Evolutionary conservation across 2,888 invertebrate species (phyloP).

Genomic region (Conops quadrifasciatus): DNA sequence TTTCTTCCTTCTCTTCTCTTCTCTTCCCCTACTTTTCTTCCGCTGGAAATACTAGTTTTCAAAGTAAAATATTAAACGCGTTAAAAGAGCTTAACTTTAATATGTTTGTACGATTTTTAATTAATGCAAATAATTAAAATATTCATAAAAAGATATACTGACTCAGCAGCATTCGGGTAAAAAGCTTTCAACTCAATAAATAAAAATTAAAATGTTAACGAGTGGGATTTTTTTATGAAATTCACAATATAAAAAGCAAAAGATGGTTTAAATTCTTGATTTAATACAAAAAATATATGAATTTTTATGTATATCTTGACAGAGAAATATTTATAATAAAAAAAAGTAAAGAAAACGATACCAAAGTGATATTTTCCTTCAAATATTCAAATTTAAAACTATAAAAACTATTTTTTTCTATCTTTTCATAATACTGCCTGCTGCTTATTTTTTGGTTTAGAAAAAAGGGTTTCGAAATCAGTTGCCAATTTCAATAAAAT

Average conservation of each 20-base stretch:
- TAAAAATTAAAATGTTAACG: neutral
- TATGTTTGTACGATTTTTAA: neutral
- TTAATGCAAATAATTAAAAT: neutral
- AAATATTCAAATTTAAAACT: no score
- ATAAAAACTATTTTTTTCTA: no score
- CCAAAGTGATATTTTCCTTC: no score
- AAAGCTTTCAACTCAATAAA: conserved; percentile 1
- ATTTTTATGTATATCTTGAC: no score
- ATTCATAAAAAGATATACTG: neutral
- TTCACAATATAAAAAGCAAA: neutral
- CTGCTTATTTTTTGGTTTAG: no score
- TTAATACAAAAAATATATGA: neutral
- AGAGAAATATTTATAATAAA: no score
- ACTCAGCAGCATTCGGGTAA: neutral
- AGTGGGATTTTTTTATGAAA: neutral
- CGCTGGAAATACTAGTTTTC: neutral
- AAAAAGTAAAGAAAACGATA: no score
- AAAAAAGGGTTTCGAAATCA: no score
- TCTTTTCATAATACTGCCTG: no score
- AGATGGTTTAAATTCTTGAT: neutral
- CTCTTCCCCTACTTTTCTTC: neutral
- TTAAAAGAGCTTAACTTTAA: neutral
- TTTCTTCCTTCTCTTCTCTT: neutral
- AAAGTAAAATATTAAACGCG: neutral
- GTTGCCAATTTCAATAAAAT: no score